Evolutionary conservation across 2,888 invertebrate species (phyloP).

Genomic region (Cosmia trapezina): DNA sequence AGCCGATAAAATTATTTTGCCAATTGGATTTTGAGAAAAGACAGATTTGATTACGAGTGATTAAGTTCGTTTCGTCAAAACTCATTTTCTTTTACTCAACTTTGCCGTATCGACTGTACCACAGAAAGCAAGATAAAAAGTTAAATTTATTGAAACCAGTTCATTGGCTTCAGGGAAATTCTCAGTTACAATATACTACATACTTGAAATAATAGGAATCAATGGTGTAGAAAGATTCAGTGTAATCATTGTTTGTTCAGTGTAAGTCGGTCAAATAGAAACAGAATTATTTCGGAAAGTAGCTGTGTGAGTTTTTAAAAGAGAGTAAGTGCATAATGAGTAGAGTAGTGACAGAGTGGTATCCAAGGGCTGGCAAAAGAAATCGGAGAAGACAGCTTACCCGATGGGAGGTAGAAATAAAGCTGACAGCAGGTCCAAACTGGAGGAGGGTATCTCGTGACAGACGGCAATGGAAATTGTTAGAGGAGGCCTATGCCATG

Average conservation of each 20-base stretch:
- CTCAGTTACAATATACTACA: neutral
- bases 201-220: conserved; percentile 17
- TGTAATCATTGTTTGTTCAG: conserved; percentile 20
- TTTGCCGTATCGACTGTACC: neutral
- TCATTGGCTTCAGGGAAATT: conserved; percentile 6
- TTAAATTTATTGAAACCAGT: neutral
- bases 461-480: no score
- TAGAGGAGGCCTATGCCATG: no score
- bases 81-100: neutral
- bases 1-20: neutral
- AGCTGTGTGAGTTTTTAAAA: neutral
- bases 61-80: neutral
- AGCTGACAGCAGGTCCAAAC: no score
- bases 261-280: conserved; percentile 34
- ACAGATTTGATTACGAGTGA: neutral
- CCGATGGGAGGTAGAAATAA: no score
- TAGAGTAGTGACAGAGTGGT: no score
- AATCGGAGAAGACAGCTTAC: no score
- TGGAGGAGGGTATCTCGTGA: no score
- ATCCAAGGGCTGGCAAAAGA: no score
- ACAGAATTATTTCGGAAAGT: neutral
- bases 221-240: conserved; percentile 22
- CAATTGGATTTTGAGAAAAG: neutral
- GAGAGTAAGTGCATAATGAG: no score
- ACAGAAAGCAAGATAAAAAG: neutral